Evolutionary conservation across 1,140 invertebrate genomes (phyloP), one percentile per base, ranked within the genome.

Genomic region (Drosophila yakuba): DNA sequence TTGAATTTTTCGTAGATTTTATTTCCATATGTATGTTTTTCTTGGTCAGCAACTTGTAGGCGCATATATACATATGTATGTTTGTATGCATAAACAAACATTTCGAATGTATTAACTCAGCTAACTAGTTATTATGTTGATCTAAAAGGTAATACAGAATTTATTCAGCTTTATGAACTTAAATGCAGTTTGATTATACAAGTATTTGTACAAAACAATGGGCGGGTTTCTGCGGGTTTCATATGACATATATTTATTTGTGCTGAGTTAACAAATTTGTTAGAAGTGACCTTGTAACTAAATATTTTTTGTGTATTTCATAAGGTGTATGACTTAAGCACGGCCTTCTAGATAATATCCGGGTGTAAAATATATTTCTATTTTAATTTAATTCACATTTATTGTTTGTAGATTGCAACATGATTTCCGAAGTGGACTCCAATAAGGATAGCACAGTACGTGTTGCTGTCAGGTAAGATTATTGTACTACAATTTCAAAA

Each of bases 381-480:
- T 2, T 7, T 20, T 12, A 35, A 43, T 45, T 15, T 50, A 23
- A 41, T 17, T 15, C 25, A 10, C 25, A 51, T 20, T 48, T 15
- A 45, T 41, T 48, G 12, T 50, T 71, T 56, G 50, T 32, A 58
- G 67, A 45, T 58, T n/a, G 10, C 2, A 25, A 48, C 25, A 74
- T 74, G 57, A 43, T 39, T 62, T 55, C 68, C 10, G 72, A 74
- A 44, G 57, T 14, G n/a, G 72, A 63, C 14, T 23, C 6, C 17
- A 4, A 62, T 36, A 38, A 43, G 23, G 72, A 74, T 23, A 63
- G 58, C 32, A 10, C 72, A 11, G 69, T 74, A 2, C 58, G 72
- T 0, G 72, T 74, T 10, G 72, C 72, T 63, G 58, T 74, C n/a
- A 62, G 72, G 72, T 74, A n/a, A 67, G 23, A 8, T 32, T 32